These are phyloP conservation scores for Plutella xylostella DNA, from an alignment of 2,888 invertebrate genomes.

Conservation along the genomic window DNA sequence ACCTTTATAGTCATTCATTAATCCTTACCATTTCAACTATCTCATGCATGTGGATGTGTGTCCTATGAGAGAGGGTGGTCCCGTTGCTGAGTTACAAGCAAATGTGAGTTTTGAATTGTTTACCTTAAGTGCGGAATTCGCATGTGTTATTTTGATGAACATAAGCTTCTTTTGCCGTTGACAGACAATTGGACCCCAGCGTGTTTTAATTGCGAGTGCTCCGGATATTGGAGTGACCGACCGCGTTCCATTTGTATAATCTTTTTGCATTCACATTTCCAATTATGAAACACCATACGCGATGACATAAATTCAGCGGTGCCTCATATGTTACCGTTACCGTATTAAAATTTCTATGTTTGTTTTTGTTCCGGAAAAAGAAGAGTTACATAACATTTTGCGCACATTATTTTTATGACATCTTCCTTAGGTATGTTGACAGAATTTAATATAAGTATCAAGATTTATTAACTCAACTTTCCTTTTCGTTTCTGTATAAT, in stretches of 20 bases:
- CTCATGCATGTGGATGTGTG: no score
- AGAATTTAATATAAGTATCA: no score
- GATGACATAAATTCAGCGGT: no score
- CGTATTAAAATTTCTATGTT: no score
- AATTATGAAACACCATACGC: not conserved
- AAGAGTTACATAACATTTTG: no score
- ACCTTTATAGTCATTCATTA: conserved; percentile 58
- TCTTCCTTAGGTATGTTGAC: no score
- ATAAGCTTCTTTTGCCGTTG: conserved; percentile 26
- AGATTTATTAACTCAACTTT: no score
- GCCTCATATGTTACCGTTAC: no score
- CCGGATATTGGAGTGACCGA: conserved; percentile 31
- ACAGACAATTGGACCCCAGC: conserved; percentile 35
- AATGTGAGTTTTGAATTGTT: conserved; percentile 22
- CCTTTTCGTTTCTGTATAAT: no score
- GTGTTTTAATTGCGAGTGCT: conserved; percentile 44
- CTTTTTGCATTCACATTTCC: conserved; percentile 1
- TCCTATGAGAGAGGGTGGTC: conserved; percentile 44
- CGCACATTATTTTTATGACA: no score
- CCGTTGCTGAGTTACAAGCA: conserved; percentile 22
- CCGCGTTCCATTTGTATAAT: not conserved
- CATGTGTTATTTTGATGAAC: conserved; percentile 18
- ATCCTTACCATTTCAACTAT: conserved; percentile 42
- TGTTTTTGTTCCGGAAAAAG: no score
- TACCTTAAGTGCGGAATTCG: conserved; percentile 29